Conservation (phyloP, 2,888 invertebrate species). For the Apeira syringaria region DNA sequence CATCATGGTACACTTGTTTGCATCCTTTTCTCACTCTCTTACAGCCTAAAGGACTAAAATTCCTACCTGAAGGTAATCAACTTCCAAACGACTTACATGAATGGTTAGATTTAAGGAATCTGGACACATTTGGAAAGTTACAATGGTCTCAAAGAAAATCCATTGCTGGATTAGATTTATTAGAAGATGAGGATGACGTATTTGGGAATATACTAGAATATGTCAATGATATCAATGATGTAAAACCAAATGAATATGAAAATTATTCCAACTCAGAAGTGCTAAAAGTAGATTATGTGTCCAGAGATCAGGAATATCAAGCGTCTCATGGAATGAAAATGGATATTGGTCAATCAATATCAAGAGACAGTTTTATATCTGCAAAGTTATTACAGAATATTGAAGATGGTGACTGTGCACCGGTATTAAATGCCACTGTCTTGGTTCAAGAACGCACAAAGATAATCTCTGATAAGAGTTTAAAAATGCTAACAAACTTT, state of each 20-base stretch:
- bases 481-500: conserved; percentile 35
- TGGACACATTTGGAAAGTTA: conserved; percentile 65
- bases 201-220: conserved; percentile 62
- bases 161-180: conserved; percentile 39
- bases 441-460: conserved; percentile 50
- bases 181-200: conserved; percentile 47
- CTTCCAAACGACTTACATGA: conserved; percentile 71
- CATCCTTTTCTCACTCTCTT: conserved; percentile 61
- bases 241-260: conserved; percentile 39
- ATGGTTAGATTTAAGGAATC: conserved; percentile 76
- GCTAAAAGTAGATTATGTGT: not conserved
- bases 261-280: conserved; percentile 12
- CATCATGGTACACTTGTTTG: conserved; percentile 78
- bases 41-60: conserved; percentile 66
- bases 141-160: conserved; percentile 59
- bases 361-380: conserved; percentile 17
- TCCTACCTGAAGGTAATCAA: conserved; percentile 69
- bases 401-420: conserved; percentile 16
- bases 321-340: conserved; percentile 1
- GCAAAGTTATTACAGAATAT: conserved; percentile 2
- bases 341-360: conserved; percentile 14
- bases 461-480: conserved; percentile 51
- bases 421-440: conserved; percentile 18
- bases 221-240: conserved; percentile 46
- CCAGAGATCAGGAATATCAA: not conserved